A percentile compares a stretch with the other conserved stretches of the same genome.
Conservation (phyloP, 2,797 vertebrate species). For the Enteromius argenteus region DNA sequence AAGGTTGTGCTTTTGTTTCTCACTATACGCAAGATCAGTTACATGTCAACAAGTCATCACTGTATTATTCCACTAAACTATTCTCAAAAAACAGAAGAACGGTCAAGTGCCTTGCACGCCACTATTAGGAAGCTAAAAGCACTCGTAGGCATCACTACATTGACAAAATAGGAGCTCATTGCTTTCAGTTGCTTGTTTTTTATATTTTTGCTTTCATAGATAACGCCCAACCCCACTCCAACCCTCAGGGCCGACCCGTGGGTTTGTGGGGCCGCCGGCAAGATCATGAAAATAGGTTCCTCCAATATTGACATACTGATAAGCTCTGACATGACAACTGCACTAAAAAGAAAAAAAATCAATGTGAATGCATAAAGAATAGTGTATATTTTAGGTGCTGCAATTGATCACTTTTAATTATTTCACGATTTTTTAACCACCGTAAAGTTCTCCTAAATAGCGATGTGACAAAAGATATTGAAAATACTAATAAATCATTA, state of each 20-base stretch:
- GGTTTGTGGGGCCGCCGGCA: not conserved
- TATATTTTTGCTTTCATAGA: not conserved
- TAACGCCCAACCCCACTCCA: too few species aligned
- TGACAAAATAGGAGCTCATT: not conserved
- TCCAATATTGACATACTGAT: not conserved
- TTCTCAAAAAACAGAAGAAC: not conserved
- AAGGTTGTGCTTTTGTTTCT: not conserved
- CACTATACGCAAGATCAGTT: not conserved
- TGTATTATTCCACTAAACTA: not conserved
- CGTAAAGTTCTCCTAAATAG: not conserved
- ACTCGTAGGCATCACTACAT: not conserved
- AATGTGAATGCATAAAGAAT: not conserved
- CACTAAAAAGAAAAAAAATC: not conserved
- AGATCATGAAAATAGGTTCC: not conserved
- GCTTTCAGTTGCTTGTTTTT: not conserved
- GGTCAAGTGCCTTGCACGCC: not conserved
- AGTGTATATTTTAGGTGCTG: not conserved
- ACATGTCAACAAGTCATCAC: not conserved
- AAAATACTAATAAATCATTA: not conserved
- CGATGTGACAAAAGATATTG: not conserved
- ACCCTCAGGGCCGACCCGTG: not conserved
- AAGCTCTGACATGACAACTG: not conserved
- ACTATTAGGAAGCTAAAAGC: not conserved
- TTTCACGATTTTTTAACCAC: not conserved
- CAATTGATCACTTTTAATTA: not conserved